Evolutionary conservation across 1,140 invertebrate genomes (phyloP).

Genomic region (Atta colombica): DNA sequence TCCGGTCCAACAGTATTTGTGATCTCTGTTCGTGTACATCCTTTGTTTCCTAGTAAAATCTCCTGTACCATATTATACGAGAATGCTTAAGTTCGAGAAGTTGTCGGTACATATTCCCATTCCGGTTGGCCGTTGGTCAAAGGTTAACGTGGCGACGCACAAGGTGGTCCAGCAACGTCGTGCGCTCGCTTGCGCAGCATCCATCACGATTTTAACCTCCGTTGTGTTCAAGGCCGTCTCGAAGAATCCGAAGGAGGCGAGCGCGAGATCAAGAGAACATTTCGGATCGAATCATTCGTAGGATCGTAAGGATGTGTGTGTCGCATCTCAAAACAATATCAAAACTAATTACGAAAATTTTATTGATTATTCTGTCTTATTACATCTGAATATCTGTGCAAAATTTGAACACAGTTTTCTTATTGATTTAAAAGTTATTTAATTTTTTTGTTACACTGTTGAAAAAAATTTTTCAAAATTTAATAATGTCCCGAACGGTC

Average conservation of each 20-base stretch:
- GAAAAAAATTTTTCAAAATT: no score
- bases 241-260: background rate
- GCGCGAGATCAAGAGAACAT: background rate
- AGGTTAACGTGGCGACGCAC: constrained; percentile 49
- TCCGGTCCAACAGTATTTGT: constrained; percentile 4
- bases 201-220: constrained; percentile 39
- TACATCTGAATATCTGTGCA: no score
- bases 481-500: no score
- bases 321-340: background rate
- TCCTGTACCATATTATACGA: background rate
- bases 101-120: constrained; percentile 42
- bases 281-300: background rate
- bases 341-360: no score
- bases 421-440: no score
- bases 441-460: no score
- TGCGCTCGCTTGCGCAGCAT: constrained; percentile 30
- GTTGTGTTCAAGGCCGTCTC: constrained; percentile 29
- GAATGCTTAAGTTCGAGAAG: constrained; percentile 15
- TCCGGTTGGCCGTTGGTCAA: constrained; percentile 10
- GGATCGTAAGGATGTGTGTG: background rate
- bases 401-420: no score
- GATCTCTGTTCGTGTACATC: background rate
- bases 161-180: constrained; percentile 46
- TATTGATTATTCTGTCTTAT: no score
- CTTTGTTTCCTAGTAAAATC: constrained; percentile 40